phyloP scores from a whole-genome alignment of 2,113 vertebrate species.

The Archocentrus centrarchus region DNA sequence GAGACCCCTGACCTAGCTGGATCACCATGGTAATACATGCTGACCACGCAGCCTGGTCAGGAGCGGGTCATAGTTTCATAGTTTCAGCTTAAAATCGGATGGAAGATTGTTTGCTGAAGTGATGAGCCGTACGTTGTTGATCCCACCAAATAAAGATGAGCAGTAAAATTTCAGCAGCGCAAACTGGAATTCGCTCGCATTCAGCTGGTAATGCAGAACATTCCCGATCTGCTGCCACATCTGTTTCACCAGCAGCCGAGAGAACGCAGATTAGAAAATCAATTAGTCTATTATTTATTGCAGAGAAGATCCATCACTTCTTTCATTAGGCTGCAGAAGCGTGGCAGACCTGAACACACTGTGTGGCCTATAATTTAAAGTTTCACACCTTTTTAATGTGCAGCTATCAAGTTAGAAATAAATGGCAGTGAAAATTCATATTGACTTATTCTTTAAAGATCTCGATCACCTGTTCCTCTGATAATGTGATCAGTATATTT shows the following conservation, averaged over 20 bases:
- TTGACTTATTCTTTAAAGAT: neutral
- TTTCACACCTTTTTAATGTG: neutral
- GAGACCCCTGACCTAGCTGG: too few species aligned
- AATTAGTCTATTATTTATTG: neutral
- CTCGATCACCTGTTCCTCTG: neutral
- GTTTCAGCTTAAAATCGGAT: neutral
- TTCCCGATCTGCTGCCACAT: neutral
- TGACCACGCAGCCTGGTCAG: neutral
- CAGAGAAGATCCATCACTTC: too few species aligned
- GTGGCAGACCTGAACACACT: neutral
- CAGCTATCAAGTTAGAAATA: neutral
- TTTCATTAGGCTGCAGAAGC: neutral
- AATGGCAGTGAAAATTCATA: fast-evolving
- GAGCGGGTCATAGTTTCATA: neutral
- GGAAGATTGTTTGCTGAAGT: neutral
- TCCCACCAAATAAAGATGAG: neutral
- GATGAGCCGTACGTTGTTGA: neutral
- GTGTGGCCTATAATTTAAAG: too few species aligned
- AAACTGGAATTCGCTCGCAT: neutral
- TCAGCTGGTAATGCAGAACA: neutral
- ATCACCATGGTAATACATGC: too few species aligned
- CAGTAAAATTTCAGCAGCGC: neutral
- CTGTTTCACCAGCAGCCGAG: neutral
- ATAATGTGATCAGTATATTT: neutral
- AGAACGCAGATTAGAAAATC: neutral